Evolutionary conservation across 2,113 vertebrate species (phyloP), one percentile per base, ranked within the genome.

Genomic region (Mungos mungo): DNA sequence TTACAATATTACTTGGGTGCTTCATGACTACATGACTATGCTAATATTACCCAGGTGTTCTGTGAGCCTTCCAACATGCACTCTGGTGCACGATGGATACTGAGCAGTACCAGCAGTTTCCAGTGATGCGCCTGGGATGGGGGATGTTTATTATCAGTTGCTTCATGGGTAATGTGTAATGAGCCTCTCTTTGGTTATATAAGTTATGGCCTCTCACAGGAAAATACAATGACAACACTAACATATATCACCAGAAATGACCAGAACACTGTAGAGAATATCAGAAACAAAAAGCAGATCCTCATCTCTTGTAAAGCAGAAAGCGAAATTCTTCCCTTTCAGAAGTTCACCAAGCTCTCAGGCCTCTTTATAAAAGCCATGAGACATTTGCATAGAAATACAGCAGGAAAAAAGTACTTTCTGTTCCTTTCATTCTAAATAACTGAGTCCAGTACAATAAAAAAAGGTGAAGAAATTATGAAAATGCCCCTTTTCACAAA

Each of bases 371-470:
- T 10, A 9, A 71, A 85, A 63, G 47, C 63, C 16, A 19, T 10
- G 35, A 91, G 29, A 60, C 29, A 27, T 68, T 52, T 89, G 19
- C 72, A 81, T 35, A 82, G 54, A 89, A 93, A 71, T 27, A 45
- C 13, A 95, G 54, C 33, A 63, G 27, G 31, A 47, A 60, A 76
- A 60, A 86, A 71, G 15, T 69, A 50, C 79, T 97, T 80, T 89
- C 90, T 92, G 68, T 83, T 79, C 47, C 35, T 97, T 84, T 92
- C 31, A 65, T 96, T 89, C 63, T 65, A 41, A 95, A 92, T 88
- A 74, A 96, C 19, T 89, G 45, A 92, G 23, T 65, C 38, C 2
- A 74, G 21, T 27, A 77, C 29, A 94, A 71, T 66, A 33, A 91
- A 81, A 94, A 92, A 68, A 11, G 18, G 71, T 57, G 38, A 94